These are phyloP conservation scores for Brachionus koreanus DNA, from an alignment of 1,140 invertebrate genomes.

Conservation along the genomic window DNA sequence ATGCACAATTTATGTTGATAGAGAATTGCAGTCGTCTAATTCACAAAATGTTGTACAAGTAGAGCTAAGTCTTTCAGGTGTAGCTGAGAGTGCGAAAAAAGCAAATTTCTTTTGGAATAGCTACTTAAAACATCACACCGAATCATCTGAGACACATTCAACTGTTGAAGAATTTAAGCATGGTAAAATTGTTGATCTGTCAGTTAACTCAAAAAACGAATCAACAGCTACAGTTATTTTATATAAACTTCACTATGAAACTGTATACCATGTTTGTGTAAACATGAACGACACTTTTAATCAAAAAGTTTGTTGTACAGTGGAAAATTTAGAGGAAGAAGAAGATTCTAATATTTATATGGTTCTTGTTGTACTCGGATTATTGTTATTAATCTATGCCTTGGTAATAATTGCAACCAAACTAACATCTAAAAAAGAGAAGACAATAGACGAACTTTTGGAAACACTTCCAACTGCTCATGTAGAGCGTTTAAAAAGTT, in stretches of 20 bases:
- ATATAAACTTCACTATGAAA: conserved; percentile 18
- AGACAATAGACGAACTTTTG: background rate
- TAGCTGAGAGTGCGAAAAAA: background rate
- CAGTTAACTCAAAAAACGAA: background rate
- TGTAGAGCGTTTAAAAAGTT: background rate
- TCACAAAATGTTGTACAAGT: background rate
- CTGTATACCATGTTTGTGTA: background rate
- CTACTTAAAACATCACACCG: background rate
- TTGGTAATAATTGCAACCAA: background rate
- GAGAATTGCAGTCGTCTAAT: background rate
- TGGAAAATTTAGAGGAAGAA: conserved; percentile 19
- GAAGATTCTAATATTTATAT: conserved; percentile 19
- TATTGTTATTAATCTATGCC: background rate
- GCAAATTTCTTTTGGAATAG: conserved; percentile 17
- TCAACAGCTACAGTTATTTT: background rate
- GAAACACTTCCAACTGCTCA: background rate
- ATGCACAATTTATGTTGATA: background rate
- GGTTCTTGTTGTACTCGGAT: background rate
- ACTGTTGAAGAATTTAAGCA: background rate
- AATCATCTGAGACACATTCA: background rate
- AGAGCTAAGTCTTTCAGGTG: background rate
- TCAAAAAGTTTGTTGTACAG: conserved; percentile 11
- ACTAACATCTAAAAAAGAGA: background rate
- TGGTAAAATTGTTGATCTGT: background rate
- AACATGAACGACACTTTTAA: background rate